Evolutionary conservation across 2,113 vertebrate species (phyloP), one percentile per base, ranked within the genome.

Genomic region (Anoplopoma fimbria): DNA sequence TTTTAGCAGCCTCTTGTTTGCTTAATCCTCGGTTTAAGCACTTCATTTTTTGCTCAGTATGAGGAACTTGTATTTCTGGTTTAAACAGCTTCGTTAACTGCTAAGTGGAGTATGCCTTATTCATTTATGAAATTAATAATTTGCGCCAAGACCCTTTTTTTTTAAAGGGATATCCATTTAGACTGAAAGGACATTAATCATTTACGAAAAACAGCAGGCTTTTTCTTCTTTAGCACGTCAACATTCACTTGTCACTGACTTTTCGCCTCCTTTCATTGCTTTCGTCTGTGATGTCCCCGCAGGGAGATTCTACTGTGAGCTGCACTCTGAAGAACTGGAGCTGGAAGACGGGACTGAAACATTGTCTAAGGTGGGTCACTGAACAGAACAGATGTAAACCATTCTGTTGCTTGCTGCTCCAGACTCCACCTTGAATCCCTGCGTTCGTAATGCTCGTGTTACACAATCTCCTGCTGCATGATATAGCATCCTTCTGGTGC

Each of bases 281-380:
- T 70, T 51, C 0, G 7, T 81, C 19, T 91, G 62, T 67, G 69
- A 62, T 80, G 53, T 82, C 45, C 71, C 79, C 82, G 75, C 88
- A 96, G 95, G 95, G 88, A 94, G 77, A 33, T 95, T 96, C 86
- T 95, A 91, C 91, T 96, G 95, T 2, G 95, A 95, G 81, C 92
- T 92, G 83, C 95, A 96, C 87, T 92, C 94, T 0, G 94, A 95
- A 47, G 92, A 94, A 10, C 75, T 88, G 70, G 67, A 84, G 45
- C 63, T 83, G 58, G 69, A n/a, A 31, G 82, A 75, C 33, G 51
- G 64, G 25, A 58, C 84, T 53, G 86, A 84, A 68, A 31, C 77
- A 3, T 80, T 83, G 29, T 58, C 33, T 70, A 49, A 91, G 92
- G 94, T 94, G 77, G 81, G 92, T 89, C 77, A 86, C 76, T 13